Conservation (phyloP, 2,888 invertebrate genomes). For the Tortrix viridana region DNA sequence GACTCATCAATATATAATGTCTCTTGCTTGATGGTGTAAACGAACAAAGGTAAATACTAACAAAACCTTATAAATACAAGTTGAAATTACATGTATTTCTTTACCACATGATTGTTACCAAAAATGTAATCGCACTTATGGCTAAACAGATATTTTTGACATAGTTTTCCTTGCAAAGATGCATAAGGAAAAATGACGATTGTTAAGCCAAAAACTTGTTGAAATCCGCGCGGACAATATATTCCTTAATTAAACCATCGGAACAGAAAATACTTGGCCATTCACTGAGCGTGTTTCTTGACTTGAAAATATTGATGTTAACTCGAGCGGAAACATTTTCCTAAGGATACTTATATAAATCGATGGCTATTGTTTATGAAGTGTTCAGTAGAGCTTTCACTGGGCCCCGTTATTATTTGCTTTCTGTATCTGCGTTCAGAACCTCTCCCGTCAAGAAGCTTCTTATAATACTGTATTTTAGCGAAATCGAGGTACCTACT, state of each 20-base stretch:
- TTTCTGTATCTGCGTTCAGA: conserved; percentile 13
- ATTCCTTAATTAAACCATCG: not conserved
- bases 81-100: too few species aligned
- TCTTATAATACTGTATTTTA: conserved; percentile 8
- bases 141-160: too few species aligned
- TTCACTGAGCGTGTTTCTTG: conserved; percentile 11
- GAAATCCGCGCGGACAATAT: not conserved
- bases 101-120: too few species aligned
- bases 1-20: too few species aligned
- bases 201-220: not conserved
- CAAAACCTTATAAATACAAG: too few species aligned
- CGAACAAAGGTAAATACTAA: too few species aligned
- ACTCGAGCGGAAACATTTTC: conserved; percentile 15
- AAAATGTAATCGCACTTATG: too few species aligned
- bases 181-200: not conserved
- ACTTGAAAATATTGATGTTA: conserved; percentile 22
- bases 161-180: too few species aligned
- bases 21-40: too few species aligned
- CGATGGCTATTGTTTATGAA: conserved; percentile 34
- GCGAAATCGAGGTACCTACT: not conserved
- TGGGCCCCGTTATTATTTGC: conserved; percentile 29
- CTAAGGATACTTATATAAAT: conserved; percentile 24
- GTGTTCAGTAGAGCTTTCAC: conserved; percentile 27
- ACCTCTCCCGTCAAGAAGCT: conserved; percentile 14
- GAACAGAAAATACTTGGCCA: conserved; percentile 1